Conservation (phyloP, 1,140 invertebrate species). For the Pseudomyrmex flavicornis region DNA sequence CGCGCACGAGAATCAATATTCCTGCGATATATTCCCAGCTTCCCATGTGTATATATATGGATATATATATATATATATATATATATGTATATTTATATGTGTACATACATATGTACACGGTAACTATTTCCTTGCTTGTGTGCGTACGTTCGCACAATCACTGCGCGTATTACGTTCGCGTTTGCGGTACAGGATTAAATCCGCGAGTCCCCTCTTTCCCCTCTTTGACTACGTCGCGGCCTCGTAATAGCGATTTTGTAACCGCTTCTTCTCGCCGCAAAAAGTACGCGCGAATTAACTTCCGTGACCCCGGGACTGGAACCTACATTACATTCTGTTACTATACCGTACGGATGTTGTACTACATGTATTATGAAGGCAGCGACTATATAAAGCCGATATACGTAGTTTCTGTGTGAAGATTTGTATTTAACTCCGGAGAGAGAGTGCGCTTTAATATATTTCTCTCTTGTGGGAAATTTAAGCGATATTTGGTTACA, state of each 20-base stretch:
- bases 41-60: background rate
- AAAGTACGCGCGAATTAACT: slow-evolving; percentile 58
- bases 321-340: slow-evolving; percentile 27
- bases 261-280: slow-evolving; percentile 50
- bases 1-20: slow-evolving; percentile 66
- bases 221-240: background rate
- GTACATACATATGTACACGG: slow-evolving; percentile 15
- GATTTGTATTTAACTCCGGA: background rate
- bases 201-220: background rate
- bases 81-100: background rate
- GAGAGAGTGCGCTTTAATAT: background rate
- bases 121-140: slow-evolving; percentile 26
- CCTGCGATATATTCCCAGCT: slow-evolving; percentile 45
- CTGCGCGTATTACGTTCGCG: slow-evolving; percentile 41
- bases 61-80: background rate
- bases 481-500: background rate
- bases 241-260: slow-evolving; percentile 58
- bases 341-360: background rate
- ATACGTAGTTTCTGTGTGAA: too few species aligned
- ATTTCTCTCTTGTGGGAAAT: slow-evolving; percentile 3
- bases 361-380: slow-evolving; percentile 1
- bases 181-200: slow-evolving; percentile 58
- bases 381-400: too few species aligned
- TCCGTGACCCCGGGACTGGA: slow-evolving; percentile 16
- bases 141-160: slow-evolving; percentile 48